These are phyloP conservation scores for Diaprepes abbreviatus DNA, from an alignment of 2,888 invertebrate genomes.

Conservation along the genomic window DNA sequence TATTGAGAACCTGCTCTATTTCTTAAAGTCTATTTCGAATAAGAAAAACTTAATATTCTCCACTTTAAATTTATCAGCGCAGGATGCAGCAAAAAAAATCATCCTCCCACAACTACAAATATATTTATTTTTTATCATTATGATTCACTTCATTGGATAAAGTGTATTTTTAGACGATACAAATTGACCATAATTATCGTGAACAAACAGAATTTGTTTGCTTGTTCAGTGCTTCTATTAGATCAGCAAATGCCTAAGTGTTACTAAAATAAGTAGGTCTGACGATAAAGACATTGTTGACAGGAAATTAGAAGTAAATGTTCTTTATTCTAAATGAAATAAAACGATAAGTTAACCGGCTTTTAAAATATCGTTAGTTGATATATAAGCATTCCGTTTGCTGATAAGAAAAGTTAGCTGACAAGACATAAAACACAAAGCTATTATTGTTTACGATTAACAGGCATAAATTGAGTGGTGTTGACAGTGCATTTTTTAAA, in stretches of 20 bases:
- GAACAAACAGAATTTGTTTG: constrained; percentile 13
- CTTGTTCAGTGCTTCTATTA: background rate
- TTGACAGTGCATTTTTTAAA: too few species aligned
- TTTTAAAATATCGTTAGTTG: background rate
- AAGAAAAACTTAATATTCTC: too few species aligned
- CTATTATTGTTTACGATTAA: background rate
- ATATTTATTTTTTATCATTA: background rate
- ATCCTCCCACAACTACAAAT: background rate
- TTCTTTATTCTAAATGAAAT: background rate
- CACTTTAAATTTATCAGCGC: too few species aligned
- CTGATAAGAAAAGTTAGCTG: background rate
- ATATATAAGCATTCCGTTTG: background rate
- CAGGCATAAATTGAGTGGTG: background rate
- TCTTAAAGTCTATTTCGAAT: too few species aligned
- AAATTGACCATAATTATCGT: constrained; percentile 11
- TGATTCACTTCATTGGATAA: constrained; percentile 4
- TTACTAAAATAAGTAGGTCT: background rate
- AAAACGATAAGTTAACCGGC: background rate
- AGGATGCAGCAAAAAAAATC: too few species aligned
- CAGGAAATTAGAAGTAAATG: background rate
- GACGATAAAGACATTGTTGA: background rate
- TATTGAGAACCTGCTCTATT: too few species aligned
- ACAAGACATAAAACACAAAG: background rate
- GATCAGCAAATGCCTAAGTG: background rate
- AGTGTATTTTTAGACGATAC: constrained; percentile 13